Conservation (phyloP, 2,113 vertebrate species). For the Dryoscopus gambensis region DNA sequence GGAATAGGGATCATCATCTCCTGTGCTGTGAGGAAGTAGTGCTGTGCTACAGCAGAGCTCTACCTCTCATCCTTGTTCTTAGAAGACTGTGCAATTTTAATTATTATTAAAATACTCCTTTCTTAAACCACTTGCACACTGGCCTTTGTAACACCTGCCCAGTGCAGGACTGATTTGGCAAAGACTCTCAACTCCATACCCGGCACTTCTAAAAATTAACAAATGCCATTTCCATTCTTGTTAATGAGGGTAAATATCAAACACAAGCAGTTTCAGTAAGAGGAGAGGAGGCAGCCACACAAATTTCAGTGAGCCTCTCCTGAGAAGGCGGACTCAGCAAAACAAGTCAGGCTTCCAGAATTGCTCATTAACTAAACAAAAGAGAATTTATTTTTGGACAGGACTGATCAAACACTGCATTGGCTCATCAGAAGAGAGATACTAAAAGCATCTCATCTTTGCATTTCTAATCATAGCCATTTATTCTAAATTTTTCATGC, state of each 20-base stretch:
- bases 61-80: neutral
- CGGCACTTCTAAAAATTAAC: neutral
- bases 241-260: neutral
- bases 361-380: neutral
- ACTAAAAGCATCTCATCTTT: neutral
- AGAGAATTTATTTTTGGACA: neutral
- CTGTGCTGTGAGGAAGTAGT: neutral
- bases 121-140: neutral
- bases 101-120: too few relatives aligned
- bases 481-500: neutral
- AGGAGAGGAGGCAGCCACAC: neutral
- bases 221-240: neutral
- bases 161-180: neutral
- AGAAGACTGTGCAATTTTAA: neutral
- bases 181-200: neutral
- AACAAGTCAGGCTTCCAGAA: neutral
- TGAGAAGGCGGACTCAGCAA: neutral
- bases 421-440: neutral
- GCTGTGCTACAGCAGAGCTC: neutral
- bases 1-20: neutral
- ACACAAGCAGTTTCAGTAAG: neutral
- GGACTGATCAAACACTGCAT: neutral
- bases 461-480: neutral
- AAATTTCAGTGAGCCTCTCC: neutral
- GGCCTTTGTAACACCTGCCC: neutral